A percentile compares a stretch with the other conserved stretches of the same genome.
These are phyloP conservation scores for Cyclura pinguis DNA, from an alignment of 2,797 vertebrate genomes.

Conservation along the genomic window DNA sequence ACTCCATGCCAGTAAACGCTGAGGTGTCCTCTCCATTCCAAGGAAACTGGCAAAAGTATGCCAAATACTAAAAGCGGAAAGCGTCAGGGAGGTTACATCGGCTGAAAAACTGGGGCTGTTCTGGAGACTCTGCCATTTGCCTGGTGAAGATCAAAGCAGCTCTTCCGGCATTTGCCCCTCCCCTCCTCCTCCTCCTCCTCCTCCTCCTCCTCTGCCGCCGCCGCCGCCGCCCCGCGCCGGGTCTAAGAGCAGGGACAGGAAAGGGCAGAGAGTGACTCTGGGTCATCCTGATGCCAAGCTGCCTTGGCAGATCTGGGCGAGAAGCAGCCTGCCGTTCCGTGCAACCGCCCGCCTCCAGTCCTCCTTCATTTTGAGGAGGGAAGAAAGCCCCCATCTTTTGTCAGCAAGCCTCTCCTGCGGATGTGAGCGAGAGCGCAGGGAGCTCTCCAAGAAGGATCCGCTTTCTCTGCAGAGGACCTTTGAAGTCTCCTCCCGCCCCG, in stretches of 20 bases:
- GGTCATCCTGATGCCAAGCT: background rate
- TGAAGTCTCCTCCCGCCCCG: constrained; percentile 40
- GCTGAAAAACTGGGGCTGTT: background rate
- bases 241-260: fast-evolving
- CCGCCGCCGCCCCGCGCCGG: background rate
- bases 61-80: constrained; percentile 51
- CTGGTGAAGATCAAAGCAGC: background rate
- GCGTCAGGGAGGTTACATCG: constrained; percentile 25
- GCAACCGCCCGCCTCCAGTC: constrained; percentile 53
- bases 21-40: constrained; percentile 64
- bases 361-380: constrained; percentile 60
- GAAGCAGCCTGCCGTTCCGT: no score
- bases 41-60: constrained; percentile 51
- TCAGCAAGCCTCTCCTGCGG: fast-evolving
- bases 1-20: constrained; percentile 59
- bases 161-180: background rate
- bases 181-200: background rate
- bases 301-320: background rate
- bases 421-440: constrained; percentile 13
- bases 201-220: no score
- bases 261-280: background rate
- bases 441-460: background rate
- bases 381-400: constrained; percentile 9
- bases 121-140: background rate
- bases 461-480: constrained; percentile 40